Percentiles rank a stretch among this genome's conserved stretches.
Conservation (phyloP, 2,797 vertebrate species). For the Halcyon smyrnensis region DNA sequence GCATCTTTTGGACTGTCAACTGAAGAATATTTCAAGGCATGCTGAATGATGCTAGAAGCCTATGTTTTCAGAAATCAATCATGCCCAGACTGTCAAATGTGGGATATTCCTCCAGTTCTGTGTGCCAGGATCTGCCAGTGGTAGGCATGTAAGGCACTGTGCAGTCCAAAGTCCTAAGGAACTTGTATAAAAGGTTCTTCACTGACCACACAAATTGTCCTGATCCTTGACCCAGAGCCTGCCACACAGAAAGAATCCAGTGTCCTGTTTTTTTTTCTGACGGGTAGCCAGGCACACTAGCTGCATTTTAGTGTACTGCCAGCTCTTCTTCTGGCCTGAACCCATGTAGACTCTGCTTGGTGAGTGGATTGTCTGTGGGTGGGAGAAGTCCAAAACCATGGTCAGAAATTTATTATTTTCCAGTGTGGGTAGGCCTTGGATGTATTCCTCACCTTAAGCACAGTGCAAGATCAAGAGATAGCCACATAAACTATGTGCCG, state of each 20-base stretch:
- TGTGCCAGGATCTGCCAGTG: not conserved
- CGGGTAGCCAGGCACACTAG: not conserved
- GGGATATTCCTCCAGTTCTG: not conserved
- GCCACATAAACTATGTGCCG: not conserved
- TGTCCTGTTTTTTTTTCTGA: not conserved
- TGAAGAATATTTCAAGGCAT: not conserved
- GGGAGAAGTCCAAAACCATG: not conserved
- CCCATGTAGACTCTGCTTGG: not conserved
- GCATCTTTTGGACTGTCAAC: not conserved
- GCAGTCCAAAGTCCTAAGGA: not conserved
- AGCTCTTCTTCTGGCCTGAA: not conserved
- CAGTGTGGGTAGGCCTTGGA: accelerated
- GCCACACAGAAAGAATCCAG: not conserved
- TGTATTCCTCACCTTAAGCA: not conserved
- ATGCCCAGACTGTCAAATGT: not conserved
- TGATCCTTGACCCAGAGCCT: not conserved
- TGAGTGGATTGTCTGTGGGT: not conserved
- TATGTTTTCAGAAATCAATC: not conserved
- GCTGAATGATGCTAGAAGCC: not conserved
- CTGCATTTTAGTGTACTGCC: not conserved
- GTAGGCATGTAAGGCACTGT: not conserved
- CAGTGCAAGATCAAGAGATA: not conserved
- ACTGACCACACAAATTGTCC: not conserved
- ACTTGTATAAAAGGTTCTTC: not conserved
- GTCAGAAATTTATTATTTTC: not conserved